phyloP scores from a whole-genome alignment of 2,888 invertebrate genomes.

The Junonia oenone region DNA sequence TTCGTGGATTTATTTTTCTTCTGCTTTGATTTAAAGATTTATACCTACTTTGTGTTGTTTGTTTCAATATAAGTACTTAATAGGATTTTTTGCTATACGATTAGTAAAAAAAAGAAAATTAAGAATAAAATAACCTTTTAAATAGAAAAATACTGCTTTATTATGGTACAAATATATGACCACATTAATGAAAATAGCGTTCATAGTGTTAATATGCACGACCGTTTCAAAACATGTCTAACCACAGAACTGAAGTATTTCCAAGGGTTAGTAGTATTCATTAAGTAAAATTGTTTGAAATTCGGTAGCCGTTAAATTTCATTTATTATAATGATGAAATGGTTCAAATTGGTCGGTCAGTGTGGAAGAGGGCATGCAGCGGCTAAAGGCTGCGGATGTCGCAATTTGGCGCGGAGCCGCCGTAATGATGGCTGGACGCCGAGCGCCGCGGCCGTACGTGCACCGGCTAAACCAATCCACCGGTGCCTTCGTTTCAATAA shows the following conservation, averaged over 20 bases:
- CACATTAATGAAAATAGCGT: too few relatives aligned
- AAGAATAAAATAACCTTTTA: too few relatives aligned
- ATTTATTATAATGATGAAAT: constrained; percentile 28
- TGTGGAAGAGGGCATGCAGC: constrained; percentile 25
- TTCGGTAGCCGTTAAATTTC: constrained; percentile 8
- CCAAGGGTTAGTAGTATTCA: neutral
- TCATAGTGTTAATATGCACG: too few relatives aligned
- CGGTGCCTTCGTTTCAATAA: constrained; percentile 35
- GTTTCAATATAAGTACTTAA: neutral
- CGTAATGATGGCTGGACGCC: constrained; percentile 50
- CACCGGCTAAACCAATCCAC: constrained; percentile 45
- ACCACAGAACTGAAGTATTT: too few relatives aligned
- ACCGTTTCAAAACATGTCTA: too few relatives aligned
- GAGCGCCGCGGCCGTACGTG: constrained; percentile 51
- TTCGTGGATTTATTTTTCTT: neutral
- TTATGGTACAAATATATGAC: too few relatives aligned
- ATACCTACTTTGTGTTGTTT: neutral
- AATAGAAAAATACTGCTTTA: too few relatives aligned
- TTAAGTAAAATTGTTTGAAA: constrained; percentile 1
- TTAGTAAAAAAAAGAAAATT: too few relatives aligned
- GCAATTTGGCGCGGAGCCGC: constrained; percentile 65
- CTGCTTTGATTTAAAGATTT: neutral
- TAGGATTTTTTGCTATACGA: too few relatives aligned
- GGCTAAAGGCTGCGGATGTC: constrained; percentile 52
- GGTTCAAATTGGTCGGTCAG: constrained; percentile 29